A percentile compares a stretch with the other conserved stretches of the same genome.
phyloP scores from a whole-genome alignment of 2,113 vertebrate genomes.

The Acanthochromis polyacanthus region DNA sequence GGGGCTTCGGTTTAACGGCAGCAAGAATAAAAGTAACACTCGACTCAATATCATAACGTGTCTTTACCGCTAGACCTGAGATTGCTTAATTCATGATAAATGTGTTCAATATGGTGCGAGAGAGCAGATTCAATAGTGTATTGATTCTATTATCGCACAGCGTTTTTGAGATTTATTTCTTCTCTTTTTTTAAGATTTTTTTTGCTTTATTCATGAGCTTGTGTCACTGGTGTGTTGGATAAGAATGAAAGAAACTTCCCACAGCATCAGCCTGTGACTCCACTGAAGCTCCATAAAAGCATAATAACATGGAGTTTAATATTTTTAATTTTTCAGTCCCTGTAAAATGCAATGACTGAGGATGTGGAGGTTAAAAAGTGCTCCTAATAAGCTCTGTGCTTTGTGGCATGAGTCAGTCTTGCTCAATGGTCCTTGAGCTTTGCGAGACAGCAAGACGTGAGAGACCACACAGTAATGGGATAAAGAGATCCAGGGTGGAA shows the following conservation, averaged over 20 bases:
- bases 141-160: constrained; percentile 5
- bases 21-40: neutral
- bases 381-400: constrained; percentile 3
- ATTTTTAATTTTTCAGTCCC: neutral
- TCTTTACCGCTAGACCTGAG: neutral
- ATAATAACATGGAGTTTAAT: neutral
- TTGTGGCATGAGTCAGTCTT: constrained; percentile 10
- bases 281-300: neutral
- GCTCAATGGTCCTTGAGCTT: constrained; percentile 39
- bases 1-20: neutral
- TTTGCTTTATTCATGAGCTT: constrained; percentile 7
- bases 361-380: neutral
- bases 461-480: constrained; percentile 23
- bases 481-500: constrained; percentile 29
- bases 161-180: neutral
- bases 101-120: neutral
- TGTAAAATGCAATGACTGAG: constrained; percentile 3
- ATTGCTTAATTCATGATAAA: neutral
- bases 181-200: too few species aligned
- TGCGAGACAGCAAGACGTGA: constrained; percentile 14
- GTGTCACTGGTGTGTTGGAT: neutral
- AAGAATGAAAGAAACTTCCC: neutral
- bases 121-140: neutral
- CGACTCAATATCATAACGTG: neutral
- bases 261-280: neutral